phyloP scores from a whole-genome alignment of 2,113 vertebrate genomes.

The Megaptera novaeangliae region DNA sequence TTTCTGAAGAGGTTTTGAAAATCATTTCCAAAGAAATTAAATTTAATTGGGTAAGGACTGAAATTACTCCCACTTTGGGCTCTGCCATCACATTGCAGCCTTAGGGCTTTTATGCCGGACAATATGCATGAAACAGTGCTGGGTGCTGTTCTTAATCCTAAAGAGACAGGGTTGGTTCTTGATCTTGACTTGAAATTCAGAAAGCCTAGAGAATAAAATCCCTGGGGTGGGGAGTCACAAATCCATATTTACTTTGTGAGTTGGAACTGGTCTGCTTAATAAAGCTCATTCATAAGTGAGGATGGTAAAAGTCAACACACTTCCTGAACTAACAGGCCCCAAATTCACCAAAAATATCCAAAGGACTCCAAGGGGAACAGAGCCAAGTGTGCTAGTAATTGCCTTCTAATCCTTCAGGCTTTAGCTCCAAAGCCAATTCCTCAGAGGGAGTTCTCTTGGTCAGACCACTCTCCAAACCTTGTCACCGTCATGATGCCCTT shows the following conservation, averaged over 20 bases:
- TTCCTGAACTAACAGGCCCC: background rate
- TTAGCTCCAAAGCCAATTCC: background rate
- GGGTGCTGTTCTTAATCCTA: background rate
- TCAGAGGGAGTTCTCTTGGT: background rate
- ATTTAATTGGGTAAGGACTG: background rate
- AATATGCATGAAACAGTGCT: background rate
- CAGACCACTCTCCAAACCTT: background rate
- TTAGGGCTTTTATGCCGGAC: background rate
- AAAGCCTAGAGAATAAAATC: background rate
- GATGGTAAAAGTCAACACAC: background rate
- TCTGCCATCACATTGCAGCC: background rate
- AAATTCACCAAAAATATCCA: background rate
- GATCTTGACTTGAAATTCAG: background rate
- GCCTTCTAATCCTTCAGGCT: background rate
- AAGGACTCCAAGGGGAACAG: background rate
- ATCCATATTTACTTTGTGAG: background rate
- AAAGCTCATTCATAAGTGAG: background rate
- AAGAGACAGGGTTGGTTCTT: background rate
- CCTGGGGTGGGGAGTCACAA: background rate
- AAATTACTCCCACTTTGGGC: background rate
- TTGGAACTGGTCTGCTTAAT: background rate
- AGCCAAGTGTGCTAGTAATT: background rate
- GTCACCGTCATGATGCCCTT: background rate
- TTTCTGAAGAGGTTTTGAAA: background rate
- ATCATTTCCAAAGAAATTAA: constrained; percentile 16